phyloP scores from a whole-genome alignment of 2,113 vertebrate genomes.

The Lepidothrix coronata region DNA sequence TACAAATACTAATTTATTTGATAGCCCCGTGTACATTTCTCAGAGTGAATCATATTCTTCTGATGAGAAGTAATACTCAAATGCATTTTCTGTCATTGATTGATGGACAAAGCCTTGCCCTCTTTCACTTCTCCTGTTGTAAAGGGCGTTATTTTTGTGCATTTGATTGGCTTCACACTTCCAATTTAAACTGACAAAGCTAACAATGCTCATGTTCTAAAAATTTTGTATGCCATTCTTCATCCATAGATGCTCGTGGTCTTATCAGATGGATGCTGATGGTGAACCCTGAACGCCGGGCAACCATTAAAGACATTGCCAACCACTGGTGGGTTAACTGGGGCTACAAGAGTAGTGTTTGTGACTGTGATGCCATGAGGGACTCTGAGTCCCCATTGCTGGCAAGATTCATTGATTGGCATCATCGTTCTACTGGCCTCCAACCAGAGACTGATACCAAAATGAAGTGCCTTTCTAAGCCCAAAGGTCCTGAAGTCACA shows the following conservation, averaged over 20 bases:
- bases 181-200: not conserved
- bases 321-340: constrained; percentile 99
- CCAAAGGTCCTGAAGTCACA: constrained; percentile 71
- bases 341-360: constrained; percentile 97
- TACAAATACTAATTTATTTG: not conserved
- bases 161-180: not conserved
- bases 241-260: constrained; percentile 87
- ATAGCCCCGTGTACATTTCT: not conserved
- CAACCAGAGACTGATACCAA: constrained; percentile 76
- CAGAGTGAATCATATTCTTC: not conserved
- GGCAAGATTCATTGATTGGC: constrained; percentile 94
- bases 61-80: not conserved
- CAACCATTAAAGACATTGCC: constrained; percentile 96
- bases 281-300: constrained; percentile 96
- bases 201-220: not conserved
- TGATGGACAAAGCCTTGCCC: not conserved
- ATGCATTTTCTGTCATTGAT: not conserved
- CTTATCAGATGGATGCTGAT: constrained; percentile 99
- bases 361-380: constrained; percentile 88
- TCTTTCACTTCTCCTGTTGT: not conserved
- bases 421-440: constrained; percentile 82
- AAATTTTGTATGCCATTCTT: not conserved
- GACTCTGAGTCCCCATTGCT: constrained; percentile 89
- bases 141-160: not conserved
- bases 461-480: constrained; percentile 76